These are phyloP conservation scores for Argentina silus DNA, from an alignment of 2,797 vertebrate species.

Conservation along the genomic window DNA sequence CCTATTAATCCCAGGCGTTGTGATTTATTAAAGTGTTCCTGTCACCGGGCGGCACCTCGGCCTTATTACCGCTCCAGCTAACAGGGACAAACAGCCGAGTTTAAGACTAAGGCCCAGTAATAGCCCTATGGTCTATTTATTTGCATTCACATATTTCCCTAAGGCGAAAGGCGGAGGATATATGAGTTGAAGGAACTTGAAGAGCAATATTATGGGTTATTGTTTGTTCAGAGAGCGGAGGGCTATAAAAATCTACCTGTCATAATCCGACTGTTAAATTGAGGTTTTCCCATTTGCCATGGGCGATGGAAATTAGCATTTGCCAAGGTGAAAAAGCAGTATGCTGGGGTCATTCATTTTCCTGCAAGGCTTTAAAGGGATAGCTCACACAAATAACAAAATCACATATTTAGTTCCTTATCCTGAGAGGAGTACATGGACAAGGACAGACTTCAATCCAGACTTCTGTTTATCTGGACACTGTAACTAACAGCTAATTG, in stretches of 20 bases:
- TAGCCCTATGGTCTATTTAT: slow-evolving; percentile 59
- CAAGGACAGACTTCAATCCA: no score
- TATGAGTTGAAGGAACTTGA: slow-evolving; percentile 44
- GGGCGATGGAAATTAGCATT: slow-evolving; percentile 55
- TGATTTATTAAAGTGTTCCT: slow-evolving; percentile 13
- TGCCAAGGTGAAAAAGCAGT: slow-evolving; percentile 54
- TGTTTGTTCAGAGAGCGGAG: slow-evolving; percentile 46
- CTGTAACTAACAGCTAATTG: no score
- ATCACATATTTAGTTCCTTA: no score
- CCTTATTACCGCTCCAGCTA: slow-evolving; percentile 25
- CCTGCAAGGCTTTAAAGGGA: background rate
- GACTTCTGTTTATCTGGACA: no score
- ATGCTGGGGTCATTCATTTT: background rate
- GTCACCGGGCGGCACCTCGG: background rate
- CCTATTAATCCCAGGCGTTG: slow-evolving; percentile 12
- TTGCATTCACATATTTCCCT: slow-evolving; percentile 45
- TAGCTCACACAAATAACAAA: no score
- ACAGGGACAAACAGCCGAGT: slow-evolving; percentile 57
- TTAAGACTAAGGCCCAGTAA: slow-evolving; percentile 61
- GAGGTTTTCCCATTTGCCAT: slow-evolving; percentile 51
- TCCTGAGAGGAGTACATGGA: no score
- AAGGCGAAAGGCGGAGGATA: slow-evolving; percentile 31
- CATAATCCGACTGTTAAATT: slow-evolving; percentile 64
- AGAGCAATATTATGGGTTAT: slow-evolving; percentile 32
- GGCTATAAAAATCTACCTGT: slow-evolving; percentile 53